A percentile compares a stretch with the other conserved stretches of the same genome.
These are phyloP conservation scores for Pristionchus entomophagus DNA, from an alignment of 2,888 invertebrate genomes.

Conservation along the genomic window DNA sequence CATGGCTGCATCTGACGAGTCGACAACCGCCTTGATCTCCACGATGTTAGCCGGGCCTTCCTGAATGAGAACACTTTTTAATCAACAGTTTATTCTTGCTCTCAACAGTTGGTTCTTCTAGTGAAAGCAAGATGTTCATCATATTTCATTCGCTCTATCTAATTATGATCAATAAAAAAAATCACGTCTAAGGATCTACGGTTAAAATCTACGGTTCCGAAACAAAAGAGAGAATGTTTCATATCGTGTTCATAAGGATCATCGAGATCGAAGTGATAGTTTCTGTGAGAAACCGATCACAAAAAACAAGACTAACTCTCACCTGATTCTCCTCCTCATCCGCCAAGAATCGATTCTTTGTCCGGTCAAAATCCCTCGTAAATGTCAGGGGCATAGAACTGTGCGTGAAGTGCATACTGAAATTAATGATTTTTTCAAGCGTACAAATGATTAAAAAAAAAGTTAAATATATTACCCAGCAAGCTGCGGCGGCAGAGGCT, in stretches of 20 bases:
- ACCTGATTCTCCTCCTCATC: slow-evolving; percentile 40
- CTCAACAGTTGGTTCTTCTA: background rate
- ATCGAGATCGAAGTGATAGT: too few relatives aligned
- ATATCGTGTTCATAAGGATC: too few relatives aligned
- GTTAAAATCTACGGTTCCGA: too few relatives aligned
- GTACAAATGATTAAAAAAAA: background rate
- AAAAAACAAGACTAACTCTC: too few relatives aligned
- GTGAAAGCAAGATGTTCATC: too few relatives aligned
- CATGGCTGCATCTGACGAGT: slow-evolving; percentile 38
- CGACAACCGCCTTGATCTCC: slow-evolving; percentile 51
- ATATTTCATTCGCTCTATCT: too few relatives aligned
- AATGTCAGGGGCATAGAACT: slow-evolving; percentile 45
- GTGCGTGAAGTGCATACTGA: slow-evolving; percentile 42
- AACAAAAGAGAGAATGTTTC: too few relatives aligned
- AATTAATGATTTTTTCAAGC: background rate
- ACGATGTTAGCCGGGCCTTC: slow-evolving; percentile 60
- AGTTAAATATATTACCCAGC: background rate
- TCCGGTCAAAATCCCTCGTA: slow-evolving; percentile 44
- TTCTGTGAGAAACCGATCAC: too few relatives aligned
- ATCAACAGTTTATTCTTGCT: background rate
- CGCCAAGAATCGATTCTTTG: slow-evolving; percentile 35
- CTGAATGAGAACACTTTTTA: background rate
- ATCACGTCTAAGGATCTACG: too few relatives aligned
- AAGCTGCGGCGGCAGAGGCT: background rate
- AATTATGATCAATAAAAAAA: too few relatives aligned